Evolutionary conservation across 2,888 invertebrate genomes (phyloP).

Genomic region (Priapulus caudatus): DNA sequence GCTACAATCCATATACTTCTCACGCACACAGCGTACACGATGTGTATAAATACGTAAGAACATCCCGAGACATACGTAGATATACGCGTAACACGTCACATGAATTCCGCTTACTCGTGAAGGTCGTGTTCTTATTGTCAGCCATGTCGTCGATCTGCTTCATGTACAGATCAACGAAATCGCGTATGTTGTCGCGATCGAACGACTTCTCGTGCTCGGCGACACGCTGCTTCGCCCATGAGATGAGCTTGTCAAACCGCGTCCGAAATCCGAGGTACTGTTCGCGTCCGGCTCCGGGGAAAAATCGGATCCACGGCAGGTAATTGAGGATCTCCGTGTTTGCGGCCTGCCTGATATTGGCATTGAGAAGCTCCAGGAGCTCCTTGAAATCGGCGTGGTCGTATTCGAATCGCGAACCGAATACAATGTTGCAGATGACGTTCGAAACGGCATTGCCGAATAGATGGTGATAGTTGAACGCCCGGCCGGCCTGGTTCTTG

Average conservation of each 20-base stretch:
- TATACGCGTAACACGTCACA: too few relatives aligned
- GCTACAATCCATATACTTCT: too few relatives aligned
- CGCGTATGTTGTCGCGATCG: conserved; percentile 24
- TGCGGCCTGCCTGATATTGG: neutral
- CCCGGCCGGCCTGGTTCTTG: neutral
- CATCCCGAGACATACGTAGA: too few relatives aligned
- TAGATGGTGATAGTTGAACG: conserved; percentile 2
- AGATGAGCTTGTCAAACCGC: too few relatives aligned
- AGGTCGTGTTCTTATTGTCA: too few relatives aligned
- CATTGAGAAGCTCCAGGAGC: neutral
- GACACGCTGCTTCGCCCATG: too few relatives aligned
- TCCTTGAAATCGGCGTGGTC: neutral
- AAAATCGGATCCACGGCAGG: neutral
- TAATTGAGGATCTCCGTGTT: neutral
- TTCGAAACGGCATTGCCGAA: conserved; percentile 25
- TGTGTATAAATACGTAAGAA: too few relatives aligned
- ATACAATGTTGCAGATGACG: conserved; percentile 28
- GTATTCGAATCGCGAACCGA: conserved; percentile 21
- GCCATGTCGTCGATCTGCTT: conserved; percentile 18
- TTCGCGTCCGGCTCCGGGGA: too few relatives aligned
- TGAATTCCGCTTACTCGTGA: too few relatives aligned
- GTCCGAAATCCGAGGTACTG: too few relatives aligned
- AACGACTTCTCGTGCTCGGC: conserved; percentile 26
- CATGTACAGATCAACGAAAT: conserved; percentile 28
- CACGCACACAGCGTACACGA: too few relatives aligned